phyloP scores from a whole-genome alignment of 2,797 vertebrate genomes.

The Chloroceryle amazona region DNA sequence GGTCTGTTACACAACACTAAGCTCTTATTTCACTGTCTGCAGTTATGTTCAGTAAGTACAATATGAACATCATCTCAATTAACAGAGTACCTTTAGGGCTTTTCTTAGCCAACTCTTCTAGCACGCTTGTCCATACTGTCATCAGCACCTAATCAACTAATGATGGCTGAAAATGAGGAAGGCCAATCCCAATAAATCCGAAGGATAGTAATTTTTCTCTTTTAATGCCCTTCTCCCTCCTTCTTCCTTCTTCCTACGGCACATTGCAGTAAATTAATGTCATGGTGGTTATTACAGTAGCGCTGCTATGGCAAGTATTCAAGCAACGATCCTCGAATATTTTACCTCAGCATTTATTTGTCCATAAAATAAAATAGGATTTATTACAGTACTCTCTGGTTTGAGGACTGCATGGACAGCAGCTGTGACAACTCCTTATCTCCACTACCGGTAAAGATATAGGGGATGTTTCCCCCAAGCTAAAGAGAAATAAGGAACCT shows the following conservation, averaged over 20 bases:
- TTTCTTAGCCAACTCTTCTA: constrained; percentile 77
- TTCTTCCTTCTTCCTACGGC: constrained; percentile 83
- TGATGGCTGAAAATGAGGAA: constrained; percentile 88
- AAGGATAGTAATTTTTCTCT: constrained; percentile 87
- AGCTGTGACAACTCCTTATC: constrained; percentile 80
- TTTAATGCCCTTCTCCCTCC: constrained; percentile 85
- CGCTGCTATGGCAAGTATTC: constrained; percentile 84
- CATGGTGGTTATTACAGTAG: constrained; percentile 83
- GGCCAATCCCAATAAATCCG: constrained; percentile 89
- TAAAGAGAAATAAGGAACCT: not conserved
- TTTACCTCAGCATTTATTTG: constrained; percentile 92
- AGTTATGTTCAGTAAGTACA: constrained; percentile 76
- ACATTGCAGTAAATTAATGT: constrained; percentile 87
- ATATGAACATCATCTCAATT: constrained; percentile 83
- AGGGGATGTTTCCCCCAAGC: not conserved
- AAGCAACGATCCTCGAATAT: constrained; percentile 84
- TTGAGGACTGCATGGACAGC: constrained; percentile 83
- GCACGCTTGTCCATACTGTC: constrained; percentile 82
- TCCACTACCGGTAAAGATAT: constrained; percentile 73
- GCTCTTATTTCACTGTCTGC: constrained; percentile 68
- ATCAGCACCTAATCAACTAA: constrained; percentile 90
- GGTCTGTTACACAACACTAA: constrained; percentile 57
- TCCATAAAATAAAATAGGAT: constrained; percentile 89
- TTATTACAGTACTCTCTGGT: constrained; percentile 83
- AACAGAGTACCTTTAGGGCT: constrained; percentile 82